These are phyloP conservation scores for Craterocephalus amniculus DNA, from an alignment of 2,797 vertebrate species.

Conservation along the genomic window DNA sequence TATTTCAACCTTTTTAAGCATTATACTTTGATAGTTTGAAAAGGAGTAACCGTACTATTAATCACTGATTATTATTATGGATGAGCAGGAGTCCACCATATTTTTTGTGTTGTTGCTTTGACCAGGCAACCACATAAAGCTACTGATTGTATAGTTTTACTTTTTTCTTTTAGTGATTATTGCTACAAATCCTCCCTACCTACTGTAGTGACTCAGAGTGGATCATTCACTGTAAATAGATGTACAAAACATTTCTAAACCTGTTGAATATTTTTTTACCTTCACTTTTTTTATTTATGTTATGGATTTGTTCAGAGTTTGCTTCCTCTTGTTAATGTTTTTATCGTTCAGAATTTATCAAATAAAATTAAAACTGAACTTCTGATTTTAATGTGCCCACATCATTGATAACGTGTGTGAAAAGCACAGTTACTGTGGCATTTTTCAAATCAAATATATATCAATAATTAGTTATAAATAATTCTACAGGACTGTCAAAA, in stretches of 20 bases:
- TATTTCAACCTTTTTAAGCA: conserved; percentile 20
- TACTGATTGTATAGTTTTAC: conserved; percentile 31
- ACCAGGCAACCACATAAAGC: conserved; percentile 24
- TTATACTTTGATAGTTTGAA: conserved; percentile 11
- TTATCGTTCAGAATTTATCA: neutral
- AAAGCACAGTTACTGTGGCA: too few species aligned
- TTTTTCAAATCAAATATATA: too few species aligned
- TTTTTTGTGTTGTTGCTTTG: conserved; percentile 6
- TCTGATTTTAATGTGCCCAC: neutral
- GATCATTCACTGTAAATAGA: conserved; percentile 85
- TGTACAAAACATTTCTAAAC: conserved; percentile 93
- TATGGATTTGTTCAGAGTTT: conserved; percentile 80
- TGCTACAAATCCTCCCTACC: conserved; percentile 9
- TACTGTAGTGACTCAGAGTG: conserved; percentile 42
- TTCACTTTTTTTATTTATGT: conserved; percentile 88
- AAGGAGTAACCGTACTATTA: conserved; percentile 7
- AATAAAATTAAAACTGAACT: neutral
- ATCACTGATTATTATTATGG: conserved; percentile 15
- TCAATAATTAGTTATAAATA: too few species aligned
- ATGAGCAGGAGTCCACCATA: conserved; percentile 9
- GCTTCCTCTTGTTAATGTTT: conserved; percentile 18
- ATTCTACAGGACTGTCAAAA: too few species aligned
- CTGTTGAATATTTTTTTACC: conserved; percentile 90
- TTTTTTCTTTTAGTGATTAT: conserved; percentile 29
- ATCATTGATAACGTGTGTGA: neutral